Conservation (phyloP, 2,888 invertebrate species). For the Epistrophe eligans region DNA sequence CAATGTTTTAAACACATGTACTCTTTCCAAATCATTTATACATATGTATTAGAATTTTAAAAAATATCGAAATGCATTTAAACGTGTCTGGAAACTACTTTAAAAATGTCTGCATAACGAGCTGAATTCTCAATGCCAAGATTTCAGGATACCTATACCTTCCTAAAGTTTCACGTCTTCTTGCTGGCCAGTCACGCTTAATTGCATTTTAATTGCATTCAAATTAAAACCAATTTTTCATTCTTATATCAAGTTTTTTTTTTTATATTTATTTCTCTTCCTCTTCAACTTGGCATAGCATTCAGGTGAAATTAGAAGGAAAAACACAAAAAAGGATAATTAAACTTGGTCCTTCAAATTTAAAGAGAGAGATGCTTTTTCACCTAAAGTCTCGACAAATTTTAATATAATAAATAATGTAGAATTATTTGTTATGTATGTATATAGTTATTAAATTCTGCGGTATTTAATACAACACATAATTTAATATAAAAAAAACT, state of each 20-base stretch:
- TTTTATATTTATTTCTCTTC: not conserved
- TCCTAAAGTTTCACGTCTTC: not conserved
- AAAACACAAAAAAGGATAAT: conserved; percentile 14
- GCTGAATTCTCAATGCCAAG: conserved; percentile 10
- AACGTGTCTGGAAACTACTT: not conserved
- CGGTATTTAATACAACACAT: not conserved
- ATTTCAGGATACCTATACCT: not conserved
- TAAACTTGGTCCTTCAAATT: conserved; percentile 15
- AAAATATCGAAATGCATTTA: not conserved
- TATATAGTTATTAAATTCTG: conserved; percentile 9
- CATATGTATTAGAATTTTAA: too few species aligned
- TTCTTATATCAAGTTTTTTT: conserved; percentile 55
- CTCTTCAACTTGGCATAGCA: not conserved
- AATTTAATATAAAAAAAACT: not conserved
- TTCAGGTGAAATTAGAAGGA: conserved; percentile 3
- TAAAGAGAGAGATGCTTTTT: not conserved
- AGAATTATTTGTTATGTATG: conserved; percentile 10
- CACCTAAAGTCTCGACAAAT: not conserved
- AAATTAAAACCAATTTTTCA: conserved; percentile 73
- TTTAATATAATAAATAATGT: not conserved
- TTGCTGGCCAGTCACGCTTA: conserved; percentile 30
- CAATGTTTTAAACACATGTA: too few species aligned
- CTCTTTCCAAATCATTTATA: too few species aligned
- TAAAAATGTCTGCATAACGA: conserved; percentile 16
- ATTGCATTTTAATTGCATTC: conserved; percentile 73